These are phyloP conservation scores for Entomyzon cyanotis DNA, from an alignment of 2,113 vertebrate species.

Conservation along the genomic window DNA sequence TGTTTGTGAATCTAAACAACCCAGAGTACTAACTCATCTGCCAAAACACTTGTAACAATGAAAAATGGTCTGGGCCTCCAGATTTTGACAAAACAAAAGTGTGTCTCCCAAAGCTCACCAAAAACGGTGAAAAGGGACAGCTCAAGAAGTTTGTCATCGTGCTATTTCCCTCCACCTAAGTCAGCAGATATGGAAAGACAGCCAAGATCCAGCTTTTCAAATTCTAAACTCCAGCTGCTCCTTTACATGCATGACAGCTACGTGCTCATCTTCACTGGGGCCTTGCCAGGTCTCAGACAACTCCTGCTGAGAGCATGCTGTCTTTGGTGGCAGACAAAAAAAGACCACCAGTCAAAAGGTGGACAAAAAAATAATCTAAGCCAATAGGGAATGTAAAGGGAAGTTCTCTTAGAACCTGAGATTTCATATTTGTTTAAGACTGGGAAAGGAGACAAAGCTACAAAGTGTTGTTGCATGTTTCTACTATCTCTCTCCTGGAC, in stretches of 20 bases:
- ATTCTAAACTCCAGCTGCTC: constrained; percentile 12
- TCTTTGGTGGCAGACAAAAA: background rate
- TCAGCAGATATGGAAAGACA: background rate
- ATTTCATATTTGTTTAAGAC: background rate
- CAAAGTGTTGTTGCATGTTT: background rate
- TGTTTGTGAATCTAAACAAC: background rate
- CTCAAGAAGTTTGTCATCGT: background rate
- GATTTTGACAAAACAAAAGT: background rate
- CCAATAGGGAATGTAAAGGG: background rate
- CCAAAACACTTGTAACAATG: background rate
- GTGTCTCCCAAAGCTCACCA: background rate
- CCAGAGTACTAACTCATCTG: background rate
- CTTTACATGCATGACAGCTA: background rate
- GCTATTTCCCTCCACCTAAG: background rate
- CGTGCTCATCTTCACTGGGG: background rate
- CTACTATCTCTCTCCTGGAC: background rate
- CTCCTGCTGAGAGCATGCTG: background rate
- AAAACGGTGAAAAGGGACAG: background rate
- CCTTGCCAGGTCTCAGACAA: background rate
- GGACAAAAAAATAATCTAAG: background rate
- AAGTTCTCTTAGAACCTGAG: background rate
- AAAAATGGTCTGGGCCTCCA: background rate
- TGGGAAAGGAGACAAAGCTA: background rate
- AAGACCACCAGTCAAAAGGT: background rate
- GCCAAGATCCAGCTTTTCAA: background rate